Percentiles rank a stretch among this genome's conserved stretches.
Conservation (phyloP, 2,113 vertebrate species). For the Oreochromis tanganicae region DNA sequence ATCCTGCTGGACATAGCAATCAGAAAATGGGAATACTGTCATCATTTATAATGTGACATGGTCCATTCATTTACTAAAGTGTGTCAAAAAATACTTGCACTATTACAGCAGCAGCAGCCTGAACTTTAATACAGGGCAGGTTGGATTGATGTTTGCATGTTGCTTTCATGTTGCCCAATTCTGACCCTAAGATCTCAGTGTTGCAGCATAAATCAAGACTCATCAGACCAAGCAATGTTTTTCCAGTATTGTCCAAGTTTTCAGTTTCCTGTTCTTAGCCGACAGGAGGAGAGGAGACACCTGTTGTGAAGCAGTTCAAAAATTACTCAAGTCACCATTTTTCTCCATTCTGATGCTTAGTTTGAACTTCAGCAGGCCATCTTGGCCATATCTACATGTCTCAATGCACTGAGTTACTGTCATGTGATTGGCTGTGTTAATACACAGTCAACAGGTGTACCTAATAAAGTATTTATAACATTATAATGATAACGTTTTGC, state of each 20-base stretch:
- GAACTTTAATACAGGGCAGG: neutral
- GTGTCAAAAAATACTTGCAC: neutral
- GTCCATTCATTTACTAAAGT: neutral
- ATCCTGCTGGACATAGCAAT: neutral
- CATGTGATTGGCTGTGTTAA: neutral
- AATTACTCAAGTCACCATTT: neutral
- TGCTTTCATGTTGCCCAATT: neutral
- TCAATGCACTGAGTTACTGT: neutral
- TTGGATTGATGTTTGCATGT: neutral
- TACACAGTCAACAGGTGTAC: neutral
- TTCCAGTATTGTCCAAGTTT: neutral
- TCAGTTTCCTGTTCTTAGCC: neutral
- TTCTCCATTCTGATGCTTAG: neutral
- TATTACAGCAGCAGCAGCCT: neutral
- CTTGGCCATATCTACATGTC: neutral
- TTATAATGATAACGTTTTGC: neutral
- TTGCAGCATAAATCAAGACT: neutral
- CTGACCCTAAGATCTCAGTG: neutral
- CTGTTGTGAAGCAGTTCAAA: neutral
- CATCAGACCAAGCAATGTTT: neutral
- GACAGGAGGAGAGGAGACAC: neutral
- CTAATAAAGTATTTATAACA: neutral
- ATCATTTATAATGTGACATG: neutral
- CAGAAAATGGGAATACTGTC: neutral
- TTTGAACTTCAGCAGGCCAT: neutral